These are phyloP conservation scores for Piaya cayana DNA, from an alignment of 2,113 vertebrate species.

Conservation along the genomic window DNA sequence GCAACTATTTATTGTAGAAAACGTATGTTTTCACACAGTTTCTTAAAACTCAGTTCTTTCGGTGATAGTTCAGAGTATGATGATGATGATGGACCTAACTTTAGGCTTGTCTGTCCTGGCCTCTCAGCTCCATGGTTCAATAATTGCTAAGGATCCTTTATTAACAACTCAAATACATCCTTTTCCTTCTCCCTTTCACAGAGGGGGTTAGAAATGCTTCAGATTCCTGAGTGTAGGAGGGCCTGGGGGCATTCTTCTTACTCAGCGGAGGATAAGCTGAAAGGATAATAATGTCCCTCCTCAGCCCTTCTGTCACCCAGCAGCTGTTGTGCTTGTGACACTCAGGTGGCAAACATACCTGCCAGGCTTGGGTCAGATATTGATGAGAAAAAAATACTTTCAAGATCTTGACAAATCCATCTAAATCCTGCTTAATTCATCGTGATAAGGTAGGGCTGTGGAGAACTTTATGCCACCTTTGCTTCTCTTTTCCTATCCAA, in stretches of 20 bases:
- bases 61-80: not conserved
- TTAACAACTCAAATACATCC: conserved; percentile 28
- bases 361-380: not conserved
- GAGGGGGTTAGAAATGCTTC: conserved; percentile 55
- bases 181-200: conserved; percentile 40
- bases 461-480: not conserved
- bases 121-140: conserved; percentile 17
- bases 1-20: not conserved
- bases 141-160: conserved; percentile 44
- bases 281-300: not conserved
- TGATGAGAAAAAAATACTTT: not conserved
- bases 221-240: conserved; percentile 64
- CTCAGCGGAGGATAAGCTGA: not conserved
- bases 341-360: not conserved
- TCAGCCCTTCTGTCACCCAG: not conserved
- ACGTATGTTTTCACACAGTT: not conserved
- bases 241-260: not conserved
- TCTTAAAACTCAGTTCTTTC: not conserved
- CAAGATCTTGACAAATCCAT: not conserved
- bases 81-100: not conserved
- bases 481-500: not conserved
- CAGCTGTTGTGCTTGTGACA: not conserved
- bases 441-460: not conserved
- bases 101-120: not conserved
- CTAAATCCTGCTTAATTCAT: not conserved